Evolutionary conservation across 2,888 invertebrate genomes (phyloP).

Genomic region (Agriopis leucophaearia): DNA sequence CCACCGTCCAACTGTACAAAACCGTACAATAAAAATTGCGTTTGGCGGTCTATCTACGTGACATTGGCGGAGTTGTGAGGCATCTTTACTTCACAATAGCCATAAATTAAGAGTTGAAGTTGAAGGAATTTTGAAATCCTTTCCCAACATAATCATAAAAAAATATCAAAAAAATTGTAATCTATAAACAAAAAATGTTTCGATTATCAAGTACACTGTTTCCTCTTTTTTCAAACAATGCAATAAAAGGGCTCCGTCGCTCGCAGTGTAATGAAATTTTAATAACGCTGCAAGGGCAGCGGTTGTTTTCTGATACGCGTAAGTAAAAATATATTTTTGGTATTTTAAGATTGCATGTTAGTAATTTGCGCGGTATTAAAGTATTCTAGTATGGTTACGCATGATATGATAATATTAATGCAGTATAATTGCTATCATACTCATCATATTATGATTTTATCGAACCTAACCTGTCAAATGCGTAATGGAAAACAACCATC

Average conservation of each 20-base stretch:
- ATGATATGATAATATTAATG: neutral
- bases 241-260: slow-evolving; percentile 53
- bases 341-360: neutral
- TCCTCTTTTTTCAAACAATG: slow-evolving; percentile 60
- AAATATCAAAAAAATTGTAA: neutral
- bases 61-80: too few species aligned
- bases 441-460: neutral
- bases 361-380: neutral
- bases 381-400: neutral
- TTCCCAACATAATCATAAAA: neutral
- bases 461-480: slow-evolving; percentile 3
- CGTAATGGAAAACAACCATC: neutral
- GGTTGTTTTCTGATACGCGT: slow-evolving; percentile 69
- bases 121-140: neutral
- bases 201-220: slow-evolving; percentile 65
- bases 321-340: slow-evolving; percentile 46
- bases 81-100: too few species aligned
- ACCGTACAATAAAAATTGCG: too few species aligned
- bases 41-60: too few species aligned
- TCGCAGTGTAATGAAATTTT: slow-evolving; percentile 56
- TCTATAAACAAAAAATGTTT: slow-evolving; percentile 64
- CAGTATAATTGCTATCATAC: neutral
- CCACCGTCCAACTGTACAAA: too few species aligned
- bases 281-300: slow-evolving; percentile 59
- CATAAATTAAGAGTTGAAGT: too few species aligned